Percentiles rank a stretch among this genome's conserved stretches.
These are phyloP conservation scores for Amphipoea lucens DNA, from an alignment of 2,888 invertebrate genomes.

Conservation along the genomic window DNA sequence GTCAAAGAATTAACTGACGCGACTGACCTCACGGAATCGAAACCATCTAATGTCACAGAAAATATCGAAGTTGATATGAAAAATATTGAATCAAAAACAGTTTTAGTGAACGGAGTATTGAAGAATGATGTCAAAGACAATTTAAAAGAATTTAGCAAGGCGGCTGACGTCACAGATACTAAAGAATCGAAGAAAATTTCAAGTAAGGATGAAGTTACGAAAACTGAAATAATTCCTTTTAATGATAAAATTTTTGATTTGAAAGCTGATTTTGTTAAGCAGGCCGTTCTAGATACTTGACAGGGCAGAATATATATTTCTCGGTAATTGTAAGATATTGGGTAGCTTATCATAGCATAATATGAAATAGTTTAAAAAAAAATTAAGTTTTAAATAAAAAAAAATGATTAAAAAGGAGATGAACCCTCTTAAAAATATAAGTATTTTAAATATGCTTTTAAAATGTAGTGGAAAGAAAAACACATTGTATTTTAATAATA, in stretches of 20 bases:
- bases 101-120: neutral
- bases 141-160: neutral
- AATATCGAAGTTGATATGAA: neutral
- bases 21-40: neutral
- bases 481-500: conserved; percentile 13
- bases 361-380: neutral
- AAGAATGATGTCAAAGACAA: neutral
- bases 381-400: no score
- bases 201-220: neutral
- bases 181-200: conserved; percentile 10
- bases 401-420: neutral
- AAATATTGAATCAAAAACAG: neutral
- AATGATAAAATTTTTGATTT: conserved; percentile 47
- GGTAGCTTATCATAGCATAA: conserved; percentile 5
- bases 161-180: neutral
- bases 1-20: neutral
- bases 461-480: conserved; percentile 12
- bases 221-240: conserved; percentile 31
- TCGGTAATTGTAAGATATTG: conserved; percentile 36
- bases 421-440: neutral
- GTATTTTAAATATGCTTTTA: neutral
- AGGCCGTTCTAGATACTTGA: conserved; percentile 58
- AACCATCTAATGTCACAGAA: neutral
- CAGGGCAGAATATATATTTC: conserved; percentile 2
- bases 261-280: conserved; percentile 23